These are phyloP conservation scores for Rostratula benghalensis DNA, from an alignment of 2,113 vertebrate genomes.

Conservation along the genomic window DNA sequence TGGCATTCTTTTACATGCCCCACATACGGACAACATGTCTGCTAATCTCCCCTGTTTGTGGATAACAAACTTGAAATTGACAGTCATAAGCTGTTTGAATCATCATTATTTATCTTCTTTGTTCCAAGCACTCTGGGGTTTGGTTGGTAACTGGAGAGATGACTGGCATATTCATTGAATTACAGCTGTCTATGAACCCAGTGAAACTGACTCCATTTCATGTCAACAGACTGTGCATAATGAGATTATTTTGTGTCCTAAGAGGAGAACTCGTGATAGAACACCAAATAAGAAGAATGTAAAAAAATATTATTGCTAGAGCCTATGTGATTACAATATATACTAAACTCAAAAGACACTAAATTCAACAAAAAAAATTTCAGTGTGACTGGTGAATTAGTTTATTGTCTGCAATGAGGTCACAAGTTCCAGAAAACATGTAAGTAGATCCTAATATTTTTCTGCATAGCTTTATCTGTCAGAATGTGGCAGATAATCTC, in stretches of 20 bases:
- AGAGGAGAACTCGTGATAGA: neutral
- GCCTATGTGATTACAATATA: fast-evolving
- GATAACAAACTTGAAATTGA: neutral
- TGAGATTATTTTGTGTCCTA: neutral
- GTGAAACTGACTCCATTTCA: neutral
- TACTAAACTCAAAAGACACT: neutral
- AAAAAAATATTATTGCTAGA: neutral
- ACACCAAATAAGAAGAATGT: neutral
- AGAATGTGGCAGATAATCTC: neutral
- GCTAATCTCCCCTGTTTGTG: neutral
- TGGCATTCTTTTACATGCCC: neutral
- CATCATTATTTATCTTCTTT: neutral
- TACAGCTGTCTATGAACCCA: neutral
- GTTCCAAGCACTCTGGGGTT: neutral
- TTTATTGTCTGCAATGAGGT: neutral
- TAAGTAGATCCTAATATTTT: neutral
- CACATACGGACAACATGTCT: neutral
- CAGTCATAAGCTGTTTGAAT: neutral
- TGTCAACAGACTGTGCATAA: neutral
- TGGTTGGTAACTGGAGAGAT: neutral
- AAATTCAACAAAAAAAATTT: neutral
- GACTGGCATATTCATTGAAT: neutral
- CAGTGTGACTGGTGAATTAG: neutral
- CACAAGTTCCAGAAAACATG: neutral
- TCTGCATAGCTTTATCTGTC: neutral